Conservation (phyloP, 1,140 invertebrate species). For the Maconellicoccus hirsutus region DNA sequence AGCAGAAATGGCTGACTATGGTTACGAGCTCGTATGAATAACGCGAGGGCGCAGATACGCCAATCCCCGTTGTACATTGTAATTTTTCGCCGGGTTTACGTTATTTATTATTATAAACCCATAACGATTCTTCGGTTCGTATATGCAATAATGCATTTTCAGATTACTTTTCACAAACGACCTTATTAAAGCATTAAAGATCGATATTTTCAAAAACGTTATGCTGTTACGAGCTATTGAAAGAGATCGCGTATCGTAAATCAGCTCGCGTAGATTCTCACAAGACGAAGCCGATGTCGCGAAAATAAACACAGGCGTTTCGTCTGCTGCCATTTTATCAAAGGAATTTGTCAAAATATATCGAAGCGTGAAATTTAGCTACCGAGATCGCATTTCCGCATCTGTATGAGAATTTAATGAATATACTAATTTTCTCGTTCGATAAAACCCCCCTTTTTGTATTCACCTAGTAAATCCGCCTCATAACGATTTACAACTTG, state of each 20-base stretch:
- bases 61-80: too few relatives aligned
- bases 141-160: background rate
- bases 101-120: conserved; percentile 10
- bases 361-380: too few relatives aligned
- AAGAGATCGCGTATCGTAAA: background rate
- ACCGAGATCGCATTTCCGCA: too few relatives aligned
- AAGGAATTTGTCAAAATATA: background rate
- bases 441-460: too few relatives aligned
- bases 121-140: conserved; percentile 7
- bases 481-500: too few relatives aligned
- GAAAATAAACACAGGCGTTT: background rate
- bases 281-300: background rate
- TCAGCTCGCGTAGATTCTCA: background rate
- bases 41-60: too few relatives aligned
- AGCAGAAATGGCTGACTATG: background rate
- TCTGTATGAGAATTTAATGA: too few relatives aligned
- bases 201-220: background rate
- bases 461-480: too few relatives aligned
- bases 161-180: background rate
- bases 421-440: too few relatives aligned
- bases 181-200: background rate
- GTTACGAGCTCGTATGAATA: background rate
- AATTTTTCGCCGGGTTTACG: background rate
- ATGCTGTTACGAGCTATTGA: background rate
- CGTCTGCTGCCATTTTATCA: background rate